Percentiles rank a stretch among this genome's conserved stretches.
These are phyloP conservation scores for Acyrthosiphon pisum DNA, from an alignment of 1,140 invertebrate genomes.

Conservation along the genomic window DNA sequence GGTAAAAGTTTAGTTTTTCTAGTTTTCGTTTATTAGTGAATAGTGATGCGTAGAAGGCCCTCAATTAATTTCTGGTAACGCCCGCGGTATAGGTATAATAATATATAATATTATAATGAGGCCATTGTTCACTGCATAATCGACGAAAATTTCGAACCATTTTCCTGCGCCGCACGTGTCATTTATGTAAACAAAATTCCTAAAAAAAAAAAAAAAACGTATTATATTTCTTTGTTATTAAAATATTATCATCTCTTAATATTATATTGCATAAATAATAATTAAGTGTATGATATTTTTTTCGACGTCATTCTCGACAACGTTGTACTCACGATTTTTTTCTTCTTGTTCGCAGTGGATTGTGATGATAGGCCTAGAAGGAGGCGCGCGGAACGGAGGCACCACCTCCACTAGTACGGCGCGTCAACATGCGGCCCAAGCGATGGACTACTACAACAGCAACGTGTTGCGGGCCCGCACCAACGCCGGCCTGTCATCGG, in stretches of 20 bases:
- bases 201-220: background rate
- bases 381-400: conserved; percentile 44
- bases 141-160: background rate
- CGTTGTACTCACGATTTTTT: background rate
- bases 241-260: background rate
- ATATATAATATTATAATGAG: background rate
- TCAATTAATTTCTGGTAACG: background rate
- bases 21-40: background rate
- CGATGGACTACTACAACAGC: conserved; percentile 67
- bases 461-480: conserved; percentile 64
- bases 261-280: background rate
- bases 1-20: background rate
- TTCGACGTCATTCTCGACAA: background rate
- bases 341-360: conserved; percentile 21
- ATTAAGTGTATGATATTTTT: background rate
- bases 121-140: background rate
- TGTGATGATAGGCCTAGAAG: conserved; percentile 56
- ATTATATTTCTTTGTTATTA: conserved; percentile 10
- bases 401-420: conserved; percentile 55
- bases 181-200: background rate
- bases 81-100: background rate
- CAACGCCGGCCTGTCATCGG: conserved; percentile 57
- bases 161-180: background rate
- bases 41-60: background rate
- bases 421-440: conserved; percentile 64